Evolutionary conservation across 2,888 invertebrate genomes (phyloP), one percentile per base, ranked within the genome.

Genomic region (Nomada lathburiana): DNA sequence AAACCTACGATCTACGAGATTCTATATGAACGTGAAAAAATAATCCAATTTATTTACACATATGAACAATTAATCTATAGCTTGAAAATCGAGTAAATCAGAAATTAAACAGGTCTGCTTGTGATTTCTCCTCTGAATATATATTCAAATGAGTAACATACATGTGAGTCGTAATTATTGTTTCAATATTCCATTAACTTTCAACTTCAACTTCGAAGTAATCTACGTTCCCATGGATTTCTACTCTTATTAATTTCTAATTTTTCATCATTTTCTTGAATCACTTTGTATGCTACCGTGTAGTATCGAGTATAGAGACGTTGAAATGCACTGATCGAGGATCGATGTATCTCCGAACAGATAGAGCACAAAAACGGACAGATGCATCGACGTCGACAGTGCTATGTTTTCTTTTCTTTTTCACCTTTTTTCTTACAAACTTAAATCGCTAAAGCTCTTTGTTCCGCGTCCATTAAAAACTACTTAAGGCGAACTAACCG

Each of bases 381-480:
- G 68, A 68, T 47, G 20, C 53, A 50, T 29, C 20, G n/a, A n/a
- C 62, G 20, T 53, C 52, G 42, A 18, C 7, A 26, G 16, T 59
- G 4, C n/a, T 36, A 36, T 36, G 36, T 36, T 42, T 5, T 20
- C 18, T 18, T 44, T 44, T 42, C 20, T 42, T 20, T 20, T 36
- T 60, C 13, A 10, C n/a, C 20, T 50, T 47, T 23, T n/a, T 57
- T 76, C 60, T 64, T 71, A 82, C 76, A 79, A 70, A 86, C 76
- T 69, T 64, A 86, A 82, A 64, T 16, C 52, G 62, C 72, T 75
- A 74, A 84, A 86, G 67, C 82, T 77, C 71, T 36, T 29, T 36
- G 62, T 57, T 23, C 57, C 44, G 20, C 65, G 64, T 18, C 20
- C 23, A 18, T 55, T 73, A 36, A 57, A 59, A 44, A 47, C 57